Percentiles rank a stretch among this genome's conserved stretches.
phyloP scores from a whole-genome alignment of 2,888 invertebrate genomes.

The Eumacrocentrus americanus region DNA sequence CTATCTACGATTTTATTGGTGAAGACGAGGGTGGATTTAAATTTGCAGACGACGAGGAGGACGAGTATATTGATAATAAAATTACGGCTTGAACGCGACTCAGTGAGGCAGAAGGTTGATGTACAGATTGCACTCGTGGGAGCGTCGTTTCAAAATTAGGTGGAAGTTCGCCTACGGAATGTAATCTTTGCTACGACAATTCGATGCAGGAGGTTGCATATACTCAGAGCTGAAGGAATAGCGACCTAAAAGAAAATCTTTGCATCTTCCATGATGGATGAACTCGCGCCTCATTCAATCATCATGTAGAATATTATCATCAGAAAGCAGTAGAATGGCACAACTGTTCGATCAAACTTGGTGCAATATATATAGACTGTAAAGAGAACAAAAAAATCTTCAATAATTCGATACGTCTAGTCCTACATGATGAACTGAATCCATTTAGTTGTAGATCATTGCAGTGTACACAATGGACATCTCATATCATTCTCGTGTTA shows the following conservation, averaged over 20 bases:
- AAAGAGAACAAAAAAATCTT: not conserved
- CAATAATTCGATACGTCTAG: conserved; percentile 1
- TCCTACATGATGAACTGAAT: not conserved
- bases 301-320: conserved; percentile 3
- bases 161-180: too few relatives aligned
- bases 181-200: conserved; percentile 4
- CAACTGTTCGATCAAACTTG: conserved; percentile 8
- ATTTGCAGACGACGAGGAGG: conserved; percentile 57
- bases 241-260: not conserved
- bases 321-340: not conserved
- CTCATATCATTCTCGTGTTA: conserved; percentile 12
- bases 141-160: too few relatives aligned
- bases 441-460: conserved; percentile 4
- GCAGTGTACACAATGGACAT: conserved; percentile 7
- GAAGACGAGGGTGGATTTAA: conserved; percentile 52
- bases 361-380: conserved; percentile 4
- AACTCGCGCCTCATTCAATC: conserved; percentile 3
- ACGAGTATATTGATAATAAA: conserved; percentile 50
- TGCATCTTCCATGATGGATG: not conserved
- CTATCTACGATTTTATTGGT: conserved; percentile 50
- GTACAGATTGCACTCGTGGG: too few relatives aligned
- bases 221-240: conserved; percentile 2
- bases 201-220: not conserved
- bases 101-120: too few relatives aligned
- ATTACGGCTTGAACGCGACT: conserved; percentile 39